These are phyloP conservation scores for Cactoblastis cactorum DNA, from an alignment of 2,888 invertebrate genomes.

Conservation along the genomic window DNA sequence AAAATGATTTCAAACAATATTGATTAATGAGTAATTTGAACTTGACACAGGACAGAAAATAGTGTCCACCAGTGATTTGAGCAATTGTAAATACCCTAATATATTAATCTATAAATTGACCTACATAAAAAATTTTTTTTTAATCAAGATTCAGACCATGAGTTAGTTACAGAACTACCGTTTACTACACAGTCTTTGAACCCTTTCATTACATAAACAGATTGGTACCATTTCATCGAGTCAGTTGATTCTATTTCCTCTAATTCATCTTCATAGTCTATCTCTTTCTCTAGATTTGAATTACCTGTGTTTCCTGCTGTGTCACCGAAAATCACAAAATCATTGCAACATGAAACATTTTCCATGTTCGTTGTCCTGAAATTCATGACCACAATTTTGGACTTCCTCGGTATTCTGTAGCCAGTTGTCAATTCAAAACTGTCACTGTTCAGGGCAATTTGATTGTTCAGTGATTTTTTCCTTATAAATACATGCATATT, in stretches of 20 bases:
- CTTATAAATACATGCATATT: conserved; percentile 74
- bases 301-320: conserved; percentile 35
- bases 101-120: conserved; percentile 20
- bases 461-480: conserved; percentile 41
- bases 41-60: neutral
- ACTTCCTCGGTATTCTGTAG: conserved; percentile 55
- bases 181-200: conserved; percentile 79
- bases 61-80: neutral
- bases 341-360: conserved; percentile 57
- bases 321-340: conserved; percentile 63
- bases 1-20: too few species aligned
- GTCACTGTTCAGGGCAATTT: conserved; percentile 45
- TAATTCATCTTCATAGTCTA: conserved; percentile 35
- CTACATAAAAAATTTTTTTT: conserved; percentile 17
- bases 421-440: conserved; percentile 57
- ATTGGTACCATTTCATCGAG: conserved; percentile 72
- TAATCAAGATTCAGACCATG: conserved; percentile 57
- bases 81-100: conserved; percentile 2
- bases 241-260: conserved; percentile 59
- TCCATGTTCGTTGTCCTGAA: conserved; percentile 42
- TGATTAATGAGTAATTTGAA: too few species aligned
- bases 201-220: conserved; percentile 75
- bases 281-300: conserved; percentile 29
- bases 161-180: conserved; percentile 74
- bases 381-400: conserved; percentile 57